phyloP scores from a whole-genome alignment of 64 coral and sea anemone genomes.

The Porites australiensis region DNA sequence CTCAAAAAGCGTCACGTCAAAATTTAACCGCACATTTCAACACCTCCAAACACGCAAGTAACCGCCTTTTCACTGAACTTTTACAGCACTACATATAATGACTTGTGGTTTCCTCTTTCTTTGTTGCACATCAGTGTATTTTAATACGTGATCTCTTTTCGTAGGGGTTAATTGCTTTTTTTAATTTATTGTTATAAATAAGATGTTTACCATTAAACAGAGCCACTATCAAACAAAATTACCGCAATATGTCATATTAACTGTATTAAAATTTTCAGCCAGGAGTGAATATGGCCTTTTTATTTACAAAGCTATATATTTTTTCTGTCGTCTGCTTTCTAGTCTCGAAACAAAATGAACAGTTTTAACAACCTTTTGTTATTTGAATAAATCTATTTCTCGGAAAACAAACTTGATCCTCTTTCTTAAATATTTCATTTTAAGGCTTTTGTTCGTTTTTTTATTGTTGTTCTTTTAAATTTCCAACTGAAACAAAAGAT shows the following conservation, averaged over 20 bases:
- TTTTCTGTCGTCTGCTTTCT: background rate
- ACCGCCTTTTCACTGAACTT: too few species aligned
- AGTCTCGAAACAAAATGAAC: too few species aligned
- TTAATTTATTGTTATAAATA: background rate
- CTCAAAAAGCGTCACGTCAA: too few species aligned
- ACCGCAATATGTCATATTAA: background rate
- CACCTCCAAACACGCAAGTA: too few species aligned
- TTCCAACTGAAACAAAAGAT: background rate
- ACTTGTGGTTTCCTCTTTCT: too few species aligned
- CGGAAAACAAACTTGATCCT: background rate
- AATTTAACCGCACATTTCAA: too few species aligned
- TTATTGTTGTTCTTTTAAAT: background rate
- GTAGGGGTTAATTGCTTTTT: background rate
- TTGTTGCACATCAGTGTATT: background rate
- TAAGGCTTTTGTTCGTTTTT: background rate
- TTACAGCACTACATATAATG: too few species aligned
- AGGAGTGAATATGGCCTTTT: background rate
- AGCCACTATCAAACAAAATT: background rate
- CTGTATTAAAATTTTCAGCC: background rate
- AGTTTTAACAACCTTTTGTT: too few species aligned
- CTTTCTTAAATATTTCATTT: background rate
- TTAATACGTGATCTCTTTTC: background rate
- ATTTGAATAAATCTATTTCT: background rate
- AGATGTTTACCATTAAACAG: background rate
- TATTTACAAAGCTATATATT: background rate